Conservation (phyloP, 2,888 invertebrate species). For the Cloeon dipterum region DNA sequence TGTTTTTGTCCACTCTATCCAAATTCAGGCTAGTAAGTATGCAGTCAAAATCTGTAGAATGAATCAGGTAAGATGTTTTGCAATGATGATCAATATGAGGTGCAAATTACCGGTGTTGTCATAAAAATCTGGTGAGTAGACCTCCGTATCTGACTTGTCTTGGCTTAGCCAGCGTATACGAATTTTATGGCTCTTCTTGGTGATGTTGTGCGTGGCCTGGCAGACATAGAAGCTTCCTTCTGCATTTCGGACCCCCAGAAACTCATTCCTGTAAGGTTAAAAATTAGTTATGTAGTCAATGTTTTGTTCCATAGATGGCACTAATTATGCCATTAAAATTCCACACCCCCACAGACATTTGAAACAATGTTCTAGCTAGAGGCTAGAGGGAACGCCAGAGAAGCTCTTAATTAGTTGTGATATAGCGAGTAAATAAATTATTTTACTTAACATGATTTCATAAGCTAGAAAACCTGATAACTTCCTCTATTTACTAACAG, state of each 20-base stretch:
- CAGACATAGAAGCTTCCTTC: constrained; percentile 76
- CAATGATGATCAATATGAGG: too few relatives aligned
- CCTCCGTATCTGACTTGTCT: constrained; percentile 19
- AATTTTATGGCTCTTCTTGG: constrained; percentile 61
- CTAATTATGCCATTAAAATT: not conserved
- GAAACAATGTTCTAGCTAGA: too few relatives aligned
- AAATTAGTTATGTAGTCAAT: constrained; percentile 4
- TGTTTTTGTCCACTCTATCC: constrained; percentile 44
- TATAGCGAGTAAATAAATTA: too few relatives aligned
- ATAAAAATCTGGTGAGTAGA: constrained; percentile 75
- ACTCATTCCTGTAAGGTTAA: constrained; percentile 45
- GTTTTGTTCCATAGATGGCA: not conserved
- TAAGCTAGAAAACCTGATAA: too few relatives aligned
- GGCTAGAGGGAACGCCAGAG: too few relatives aligned
- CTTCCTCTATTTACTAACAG: too few relatives aligned
- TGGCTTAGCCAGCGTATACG: constrained; percentile 79
- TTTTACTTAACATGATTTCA: too few relatives aligned
- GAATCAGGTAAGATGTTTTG: too few relatives aligned
- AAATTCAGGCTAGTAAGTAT: constrained; percentile 67
- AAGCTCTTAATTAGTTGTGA: too few relatives aligned
- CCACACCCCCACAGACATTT: constrained; percentile 4
- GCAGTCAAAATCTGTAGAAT: constrained; percentile 53
- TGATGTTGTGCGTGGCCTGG: constrained; percentile 76
- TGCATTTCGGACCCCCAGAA: constrained; percentile 73
- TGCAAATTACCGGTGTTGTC: constrained; percentile 44